Evolutionary conservation across 2,113 vertebrate genomes (phyloP).

Genomic region (Puffinus mauretanicus): DNA sequence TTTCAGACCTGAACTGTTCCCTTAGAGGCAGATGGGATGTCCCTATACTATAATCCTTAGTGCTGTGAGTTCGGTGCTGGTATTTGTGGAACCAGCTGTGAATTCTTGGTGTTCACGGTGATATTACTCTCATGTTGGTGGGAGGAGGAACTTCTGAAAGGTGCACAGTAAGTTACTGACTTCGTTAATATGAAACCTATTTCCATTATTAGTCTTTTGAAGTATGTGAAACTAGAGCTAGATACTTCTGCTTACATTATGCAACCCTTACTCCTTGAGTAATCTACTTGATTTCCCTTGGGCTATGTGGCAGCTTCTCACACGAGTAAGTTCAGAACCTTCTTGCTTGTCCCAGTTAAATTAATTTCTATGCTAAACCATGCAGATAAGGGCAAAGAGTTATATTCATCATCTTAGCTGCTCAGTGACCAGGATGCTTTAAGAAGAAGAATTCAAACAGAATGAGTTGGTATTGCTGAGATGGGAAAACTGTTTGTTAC

Average conservation of each 20-base stretch:
- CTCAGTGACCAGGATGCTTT: neutral
- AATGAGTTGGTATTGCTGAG: neutral
- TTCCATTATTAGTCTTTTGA: neutral
- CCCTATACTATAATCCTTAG: neutral
- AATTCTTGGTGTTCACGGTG: neutral
- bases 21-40: neutral
- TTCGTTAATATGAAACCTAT: neutral
- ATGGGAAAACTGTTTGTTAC: neutral
- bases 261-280: neutral
- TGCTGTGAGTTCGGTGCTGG: neutral
- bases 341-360: neutral
- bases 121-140: neutral
- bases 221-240: neutral
- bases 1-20: neutral
- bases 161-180: neutral
- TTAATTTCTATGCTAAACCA: constrained; percentile 21
- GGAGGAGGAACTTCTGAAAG: neutral
- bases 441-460: neutral
- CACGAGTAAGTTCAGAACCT: neutral
- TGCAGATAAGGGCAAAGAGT: neutral
- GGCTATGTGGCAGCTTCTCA: neutral
- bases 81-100: neutral
- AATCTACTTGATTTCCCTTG: constrained; percentile 10
- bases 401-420: neutral
- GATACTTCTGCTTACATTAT: neutral